A percentile compares a stretch with the other conserved stretches of the same genome.
phyloP scores from a whole-genome alignment of 2,888 invertebrate genomes.

The Hybos culiciformis region DNA sequence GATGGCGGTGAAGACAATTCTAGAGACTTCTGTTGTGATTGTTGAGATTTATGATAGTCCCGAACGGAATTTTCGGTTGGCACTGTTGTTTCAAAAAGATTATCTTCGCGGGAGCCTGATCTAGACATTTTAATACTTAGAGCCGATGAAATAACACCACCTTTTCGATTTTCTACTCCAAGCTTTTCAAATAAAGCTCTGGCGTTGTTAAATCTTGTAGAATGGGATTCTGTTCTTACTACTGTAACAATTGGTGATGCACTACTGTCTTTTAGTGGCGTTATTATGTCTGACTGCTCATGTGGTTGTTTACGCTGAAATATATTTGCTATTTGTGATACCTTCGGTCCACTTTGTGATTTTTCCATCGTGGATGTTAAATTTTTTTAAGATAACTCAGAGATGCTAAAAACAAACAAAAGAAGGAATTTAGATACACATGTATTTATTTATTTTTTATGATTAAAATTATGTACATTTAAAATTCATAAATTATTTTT shows the following conservation, averaged over 20 bases:
- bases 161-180: constrained; percentile 52
- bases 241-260: constrained; percentile 48
- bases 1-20: constrained; percentile 18
- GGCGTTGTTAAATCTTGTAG: constrained; percentile 83
- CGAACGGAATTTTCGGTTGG: constrained; percentile 28
- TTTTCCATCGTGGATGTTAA: not conserved
- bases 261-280: constrained; percentile 30
- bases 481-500: too few species aligned
- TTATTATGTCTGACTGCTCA: constrained; percentile 13
- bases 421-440: too few species aligned
- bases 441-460: too few species aligned
- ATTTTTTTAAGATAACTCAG: not conserved
- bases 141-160: constrained; percentile 12
- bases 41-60: constrained; percentile 27
- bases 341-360: constrained; percentile 54
- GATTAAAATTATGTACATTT: too few species aligned
- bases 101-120: constrained; percentile 35
- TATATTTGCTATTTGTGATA: constrained; percentile 82
- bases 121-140: constrained; percentile 30
- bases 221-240: constrained; percentile 75
- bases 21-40: constrained; percentile 29
- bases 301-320: constrained; percentile 53
- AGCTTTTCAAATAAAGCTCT: constrained; percentile 83
- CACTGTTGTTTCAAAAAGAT: constrained; percentile 30
- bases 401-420: not conserved